phyloP scores from a whole-genome alignment of 2,113 vertebrate species.

The Arothron firmamentum region DNA sequence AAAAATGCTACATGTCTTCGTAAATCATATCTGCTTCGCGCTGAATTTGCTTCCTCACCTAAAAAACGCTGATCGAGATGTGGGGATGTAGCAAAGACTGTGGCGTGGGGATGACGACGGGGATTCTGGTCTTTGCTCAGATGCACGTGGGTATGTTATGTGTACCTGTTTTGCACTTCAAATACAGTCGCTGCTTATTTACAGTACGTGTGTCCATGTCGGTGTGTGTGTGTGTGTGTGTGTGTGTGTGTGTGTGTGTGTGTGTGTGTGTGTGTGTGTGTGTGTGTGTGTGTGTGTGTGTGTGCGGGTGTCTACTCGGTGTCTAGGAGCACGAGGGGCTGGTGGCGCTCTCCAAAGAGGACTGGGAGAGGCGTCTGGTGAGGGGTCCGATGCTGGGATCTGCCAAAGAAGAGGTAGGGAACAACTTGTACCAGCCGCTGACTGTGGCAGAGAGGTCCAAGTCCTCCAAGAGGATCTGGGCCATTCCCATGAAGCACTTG shows the following conservation, averaged over 20 bases:
- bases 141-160: conserved; percentile 22
- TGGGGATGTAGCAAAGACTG: conserved; percentile 9
- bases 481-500: conserved; percentile 99
- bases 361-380: conserved; percentile 93
- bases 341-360: conserved; percentile 95
- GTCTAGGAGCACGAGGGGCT: conserved; percentile 91
- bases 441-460: conserved; percentile 87
- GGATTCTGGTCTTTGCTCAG: conserved; percentile 15
- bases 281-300: conserved; percentile 11
- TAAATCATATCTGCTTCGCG: conserved; percentile 18
- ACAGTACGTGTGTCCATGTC: conserved; percentile 52
- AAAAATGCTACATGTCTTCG: conserved; percentile 71
- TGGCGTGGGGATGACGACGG: conserved; percentile 24
- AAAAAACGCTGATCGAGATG: conserved; percentile 16
- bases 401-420: conserved; percentile 95
- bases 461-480: conserved; percentile 96
- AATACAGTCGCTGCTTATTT: conserved; percentile 54
- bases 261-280: conserved; percentile 8
- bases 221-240: conserved; percentile 23
- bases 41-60: conserved; percentile 15
- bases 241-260: too few relatives aligned
- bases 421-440: conserved; percentile 97
- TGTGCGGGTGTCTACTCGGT: conserved; percentile 12
- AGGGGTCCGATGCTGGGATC: conserved; percentile 92
- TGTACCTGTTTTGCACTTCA: conserved; percentile 44